phyloP scores from a whole-genome alignment of 1,140 invertebrate genomes.

The Akabosia matsudoensis region DNA sequence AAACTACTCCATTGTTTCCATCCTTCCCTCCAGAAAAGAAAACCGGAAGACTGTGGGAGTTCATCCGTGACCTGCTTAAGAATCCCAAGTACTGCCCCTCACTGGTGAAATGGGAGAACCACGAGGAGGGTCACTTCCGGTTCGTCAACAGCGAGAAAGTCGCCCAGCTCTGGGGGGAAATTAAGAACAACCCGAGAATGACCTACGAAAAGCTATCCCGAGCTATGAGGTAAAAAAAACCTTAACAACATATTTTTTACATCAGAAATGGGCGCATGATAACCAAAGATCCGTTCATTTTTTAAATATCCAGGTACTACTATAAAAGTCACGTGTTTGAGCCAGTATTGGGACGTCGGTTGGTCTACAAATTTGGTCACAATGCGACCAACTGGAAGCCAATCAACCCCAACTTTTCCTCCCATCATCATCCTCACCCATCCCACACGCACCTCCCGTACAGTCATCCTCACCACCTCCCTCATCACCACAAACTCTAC shows the following conservation, averaged over 20 bases:
- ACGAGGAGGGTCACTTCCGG: conserved; percentile 77
- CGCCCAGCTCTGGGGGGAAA: conserved; percentile 79
- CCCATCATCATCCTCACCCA: background rate
- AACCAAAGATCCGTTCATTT: too few relatives aligned
- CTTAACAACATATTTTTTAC: background rate
- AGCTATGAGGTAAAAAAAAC: conserved; percentile 72
- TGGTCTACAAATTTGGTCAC: conserved; percentile 82
- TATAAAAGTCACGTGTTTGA: conserved; percentile 77
- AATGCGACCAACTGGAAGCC: conserved; percentile 72
- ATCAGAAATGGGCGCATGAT: background rate
- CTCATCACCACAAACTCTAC: background rate
- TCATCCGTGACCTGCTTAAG: conserved; percentile 73
- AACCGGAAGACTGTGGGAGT: conserved; percentile 72
- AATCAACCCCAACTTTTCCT: conserved; percentile 62
- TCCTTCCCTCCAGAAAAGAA: conserved; percentile 55
- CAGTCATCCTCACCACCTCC: background rate
- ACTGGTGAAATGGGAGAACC: conserved; percentile 83
- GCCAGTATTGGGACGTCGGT: conserved; percentile 71
- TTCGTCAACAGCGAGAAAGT: conserved; percentile 87
- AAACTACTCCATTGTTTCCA: background rate
- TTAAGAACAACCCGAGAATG: conserved; percentile 85
- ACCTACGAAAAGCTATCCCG: conserved; percentile 90
- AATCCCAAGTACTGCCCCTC: conserved; percentile 72
- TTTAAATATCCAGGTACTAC: conserved; percentile 77
- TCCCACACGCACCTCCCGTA: background rate